Evolutionary conservation across 2,888 invertebrate genomes (phyloP).

Genomic region (Ichneumoninae sp.): DNA sequence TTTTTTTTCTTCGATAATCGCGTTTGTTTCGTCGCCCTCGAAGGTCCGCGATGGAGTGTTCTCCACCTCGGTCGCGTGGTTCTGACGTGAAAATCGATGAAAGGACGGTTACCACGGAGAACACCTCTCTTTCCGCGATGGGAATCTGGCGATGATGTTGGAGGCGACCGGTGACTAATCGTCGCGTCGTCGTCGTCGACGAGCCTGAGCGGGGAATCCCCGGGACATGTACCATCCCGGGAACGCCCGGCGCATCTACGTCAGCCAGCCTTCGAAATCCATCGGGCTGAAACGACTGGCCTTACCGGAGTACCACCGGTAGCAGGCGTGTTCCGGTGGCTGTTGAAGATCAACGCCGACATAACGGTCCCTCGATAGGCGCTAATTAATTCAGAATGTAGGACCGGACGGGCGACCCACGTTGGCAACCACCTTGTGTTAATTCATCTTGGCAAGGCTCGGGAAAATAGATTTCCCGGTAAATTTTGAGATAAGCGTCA

Average conservation of each 20-base stretch:
- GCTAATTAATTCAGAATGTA: constrained; percentile 40
- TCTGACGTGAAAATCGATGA: constrained; percentile 52
- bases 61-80: background rate
- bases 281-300: constrained; percentile 33
- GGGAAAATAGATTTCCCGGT: background rate
- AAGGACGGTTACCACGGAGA: constrained; percentile 21
- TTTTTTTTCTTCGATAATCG: constrained; percentile 13
- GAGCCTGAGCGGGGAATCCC: background rate
- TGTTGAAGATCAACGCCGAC: constrained; percentile 44
- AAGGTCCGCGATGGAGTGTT: background rate
- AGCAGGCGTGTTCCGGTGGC: constrained; percentile 26
- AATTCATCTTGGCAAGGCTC: background rate
- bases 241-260: constrained; percentile 31
- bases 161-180: constrained; percentile 54
- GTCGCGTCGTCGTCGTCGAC: constrained; percentile 30
- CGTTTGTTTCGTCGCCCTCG: constrained; percentile 11
- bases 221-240: constrained; percentile 20
- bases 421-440: background rate
- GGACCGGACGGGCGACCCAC: constrained; percentile 1
- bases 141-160: constrained; percentile 50
- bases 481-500: background rate
- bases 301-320: constrained; percentile 1
- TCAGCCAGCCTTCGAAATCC: constrained; percentile 33
- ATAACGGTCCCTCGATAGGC: constrained; percentile 12
- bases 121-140: constrained; percentile 36